These are phyloP conservation scores for Apodemus speciosus DNA, from an alignment of 2,113 vertebrate genomes.

Conservation along the genomic window DNA sequence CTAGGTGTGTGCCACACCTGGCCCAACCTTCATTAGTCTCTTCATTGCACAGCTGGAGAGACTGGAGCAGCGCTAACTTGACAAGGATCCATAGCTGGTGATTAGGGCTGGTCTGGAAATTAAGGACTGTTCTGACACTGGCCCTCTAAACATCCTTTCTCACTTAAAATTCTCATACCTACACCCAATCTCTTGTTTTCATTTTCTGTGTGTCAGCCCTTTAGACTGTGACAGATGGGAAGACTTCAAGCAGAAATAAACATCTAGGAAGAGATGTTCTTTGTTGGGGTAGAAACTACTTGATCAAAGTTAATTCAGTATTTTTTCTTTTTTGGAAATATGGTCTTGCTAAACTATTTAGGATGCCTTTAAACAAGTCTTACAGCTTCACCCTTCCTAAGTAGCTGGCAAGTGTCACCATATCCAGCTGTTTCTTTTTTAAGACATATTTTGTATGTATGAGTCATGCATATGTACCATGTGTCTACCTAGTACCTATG, in stretches of 20 bases:
- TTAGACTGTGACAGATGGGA: not conserved
- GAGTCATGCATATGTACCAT: not conserved
- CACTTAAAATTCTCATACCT: not conserved
- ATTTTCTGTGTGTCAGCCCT: not conserved
- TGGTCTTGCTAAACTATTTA: not conserved
- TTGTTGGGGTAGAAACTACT: constrained; percentile 4
- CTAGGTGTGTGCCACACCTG: not conserved
- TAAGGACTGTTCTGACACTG: not conserved
- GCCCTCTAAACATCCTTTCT: not conserved
- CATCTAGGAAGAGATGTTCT: not conserved
- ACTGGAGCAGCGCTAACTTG: constrained; percentile 15
- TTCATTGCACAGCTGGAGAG: constrained; percentile 43
- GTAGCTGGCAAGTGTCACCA: not conserved
- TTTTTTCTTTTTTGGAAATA: not conserved
- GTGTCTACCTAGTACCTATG: not conserved
- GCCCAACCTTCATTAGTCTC: not conserved
- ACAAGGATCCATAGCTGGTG: constrained; percentile 3
- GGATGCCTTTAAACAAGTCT: not conserved
- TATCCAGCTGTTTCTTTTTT: not conserved
- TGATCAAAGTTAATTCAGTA: constrained; percentile 14
- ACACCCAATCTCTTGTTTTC: constrained; percentile 21
- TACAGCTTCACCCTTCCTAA: not conserved
- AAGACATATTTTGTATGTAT: not conserved
- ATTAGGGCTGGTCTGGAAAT: not conserved
- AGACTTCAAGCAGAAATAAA: constrained; percentile 35